phyloP scores from a whole-genome alignment of 2,888 invertebrate species.

The Drosophila leonis region DNA sequence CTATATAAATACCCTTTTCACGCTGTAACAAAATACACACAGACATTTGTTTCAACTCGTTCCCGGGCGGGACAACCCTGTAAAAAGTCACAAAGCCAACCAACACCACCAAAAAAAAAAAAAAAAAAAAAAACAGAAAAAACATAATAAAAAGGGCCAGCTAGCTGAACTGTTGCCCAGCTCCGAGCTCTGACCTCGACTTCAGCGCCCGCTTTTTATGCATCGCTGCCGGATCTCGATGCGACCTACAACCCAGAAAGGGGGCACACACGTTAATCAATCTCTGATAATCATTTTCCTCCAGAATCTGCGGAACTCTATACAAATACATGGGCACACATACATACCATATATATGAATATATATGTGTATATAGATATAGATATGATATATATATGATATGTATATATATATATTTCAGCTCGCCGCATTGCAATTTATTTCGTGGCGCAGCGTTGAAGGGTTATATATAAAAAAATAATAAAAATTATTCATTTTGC shows the following conservation, averaged over 20 bases:
- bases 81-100: conserved; percentile 70
- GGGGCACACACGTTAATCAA: conserved; percentile 63
- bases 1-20: conserved; percentile 58
- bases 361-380: conserved; percentile 9
- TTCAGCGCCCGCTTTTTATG: conserved; percentile 6
- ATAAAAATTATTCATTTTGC: conserved; percentile 16
- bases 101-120: background rate
- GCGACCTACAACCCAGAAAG: conserved; percentile 42
- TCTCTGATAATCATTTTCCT: conserved; percentile 72
- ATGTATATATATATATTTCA: conserved; percentile 10
- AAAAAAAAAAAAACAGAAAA: conserved; percentile 23
- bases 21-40: conserved; percentile 32
- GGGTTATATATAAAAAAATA: conserved; percentile 1
- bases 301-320: conserved; percentile 32
- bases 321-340: conserved; percentile 16
- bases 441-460: conserved; percentile 11
- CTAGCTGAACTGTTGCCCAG: conserved; percentile 29
- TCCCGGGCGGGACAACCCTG: conserved; percentile 34
- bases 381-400: conserved; percentile 10
- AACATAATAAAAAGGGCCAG: conserved; percentile 19
- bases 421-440: conserved; percentile 36
- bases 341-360: background rate
- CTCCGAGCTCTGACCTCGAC: conserved; percentile 30
- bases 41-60: conserved; percentile 58
- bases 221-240: background rate